Evolutionary conservation across 1,140 invertebrate species (phyloP), one percentile per base, ranked within the genome.

Genomic region (Chrysopa pallens): DNA sequence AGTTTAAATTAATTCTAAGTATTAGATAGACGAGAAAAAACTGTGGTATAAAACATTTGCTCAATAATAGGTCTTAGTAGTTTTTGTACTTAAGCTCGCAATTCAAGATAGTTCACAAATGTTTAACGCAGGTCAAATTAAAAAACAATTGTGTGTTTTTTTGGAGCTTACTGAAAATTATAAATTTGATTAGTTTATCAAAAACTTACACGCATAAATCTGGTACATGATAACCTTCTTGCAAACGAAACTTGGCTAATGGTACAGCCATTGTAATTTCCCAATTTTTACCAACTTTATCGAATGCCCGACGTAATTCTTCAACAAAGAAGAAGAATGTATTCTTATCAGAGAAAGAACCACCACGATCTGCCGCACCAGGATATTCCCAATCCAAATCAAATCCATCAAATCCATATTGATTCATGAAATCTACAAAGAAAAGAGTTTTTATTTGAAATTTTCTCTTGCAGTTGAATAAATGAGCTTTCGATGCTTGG

Each of bases 381-480:
- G 87, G 87, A 53, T 88, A 88, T 59, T 87, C 80, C 84, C 83
- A 87, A 52, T 87, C 84, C 46, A 88, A 62, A 54, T 88, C 84
- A 45, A 87, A 78, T 6, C 84, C 84, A 55, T 87, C 83, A 46
- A 88, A 87, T 8, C 72, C 59, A 49, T 84, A 87, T 50, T 76
- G 68, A 11, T 77, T 64, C 69, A 88, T 74, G 50, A 84, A 86
- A 50, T 70, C 77, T 73, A 53, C 37, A 49, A 43, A 38, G 39
- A 49, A 35, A 36, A 44, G 8, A 27, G 11, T 31, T 7, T 31
- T 6, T 31, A 7, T 31, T 7, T 6, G 6, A 31, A 31, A 31
- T 31, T 31, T 7, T 31, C 29, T 31, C n/a, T n/a, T n/a, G n/a
- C n/a, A n/a, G n/a, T n/a, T n/a, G n/a, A n/a, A n/a, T n/a, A n/a